Base-by-base conservation (phyloP, 2,797 vertebrate genomes). In the Clarias pachynema region DNA sequence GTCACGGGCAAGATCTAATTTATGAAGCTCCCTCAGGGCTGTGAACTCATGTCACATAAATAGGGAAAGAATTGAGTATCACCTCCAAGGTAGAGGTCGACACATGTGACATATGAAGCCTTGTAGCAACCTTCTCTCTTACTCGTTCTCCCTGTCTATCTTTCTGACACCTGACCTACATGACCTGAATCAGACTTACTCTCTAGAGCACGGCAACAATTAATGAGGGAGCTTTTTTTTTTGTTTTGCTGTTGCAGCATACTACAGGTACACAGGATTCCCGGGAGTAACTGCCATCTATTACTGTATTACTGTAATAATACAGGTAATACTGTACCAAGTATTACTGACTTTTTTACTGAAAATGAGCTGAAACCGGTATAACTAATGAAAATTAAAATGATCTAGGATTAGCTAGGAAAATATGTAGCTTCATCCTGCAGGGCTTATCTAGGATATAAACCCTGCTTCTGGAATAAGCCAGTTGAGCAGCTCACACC, bases 41-140 rank as follows among this genome's bases (percentile, higher is more conserved):
- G 29, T 83, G 86, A 89, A 88, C 86, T 77, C 69, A 60, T 85
- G 86, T 89, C 86, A 92, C 89, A 91, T 82, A 87, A 87, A 81
- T 88, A 91, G 91, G 90, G 89, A 84, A 86, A 81, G 88, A 90
- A 92, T 93, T 92, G 34, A 89, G 88, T 90, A 73, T 84, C 78
- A 69, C 53, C 84, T 86, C 83, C 77, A 79, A 74, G 80, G 60
- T 78, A 85, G 66, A 70, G 49, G 56, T 31, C 84, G 62, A 79
- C 69, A 81, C 81, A 78, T 87, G 86, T 69, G 85, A 86, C 81
- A 86, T 83, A 86, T 79, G 85, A 77, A 72, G 74, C 78, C 60
- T 44, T 8, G 18, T 65, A 63, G 59, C 56, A 68, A 15, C 9
- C 70, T 57, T 29, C 81, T 70, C 53, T 86, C 69, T 56, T 31